Evolutionary conservation across 2,113 vertebrate species (phyloP).

Genomic region (Turdus rufiventris): DNA sequence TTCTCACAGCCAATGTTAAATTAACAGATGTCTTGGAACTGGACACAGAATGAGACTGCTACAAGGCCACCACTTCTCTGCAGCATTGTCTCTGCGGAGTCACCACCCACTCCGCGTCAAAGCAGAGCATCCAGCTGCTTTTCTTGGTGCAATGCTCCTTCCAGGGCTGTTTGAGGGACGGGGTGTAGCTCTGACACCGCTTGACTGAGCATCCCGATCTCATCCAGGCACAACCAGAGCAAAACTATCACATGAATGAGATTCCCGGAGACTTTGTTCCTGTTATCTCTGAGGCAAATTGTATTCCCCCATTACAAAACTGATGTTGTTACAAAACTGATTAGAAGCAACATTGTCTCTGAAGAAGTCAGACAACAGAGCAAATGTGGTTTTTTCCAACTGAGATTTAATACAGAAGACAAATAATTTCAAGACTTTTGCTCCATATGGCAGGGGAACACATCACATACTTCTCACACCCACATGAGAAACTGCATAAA

Average conservation of each 20-base stretch:
- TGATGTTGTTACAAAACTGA: not conserved
- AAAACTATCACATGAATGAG: not conserved
- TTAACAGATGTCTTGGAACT: constrained; percentile 24
- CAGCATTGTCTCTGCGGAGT: not conserved
- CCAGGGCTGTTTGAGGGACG: not conserved
- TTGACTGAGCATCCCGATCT: not conserved
- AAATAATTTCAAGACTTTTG: not conserved
- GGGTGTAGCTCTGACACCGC: not conserved
- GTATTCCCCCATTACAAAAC: not conserved
- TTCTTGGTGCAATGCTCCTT: not conserved
- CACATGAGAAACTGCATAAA: not conserved
- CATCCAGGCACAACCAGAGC: not conserved
- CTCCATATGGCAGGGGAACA: constrained; percentile 1
- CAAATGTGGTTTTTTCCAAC: not conserved
- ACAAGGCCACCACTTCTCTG: not conserved
- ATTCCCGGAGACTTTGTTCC: not conserved
- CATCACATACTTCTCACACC: not conserved
- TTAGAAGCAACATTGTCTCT: not conserved
- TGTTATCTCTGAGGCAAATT: not conserved
- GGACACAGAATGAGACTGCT: not conserved
- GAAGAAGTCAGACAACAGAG: not conserved
- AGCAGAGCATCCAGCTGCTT: not conserved
- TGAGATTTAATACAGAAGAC: not conserved
- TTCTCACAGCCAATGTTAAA: constrained; percentile 2
- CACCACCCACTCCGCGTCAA: not conserved